Evolutionary conservation across 2,113 vertebrate species (phyloP), one percentile per base, ranked within the genome.

Genomic region (Hippocampus barbouri): DNA sequence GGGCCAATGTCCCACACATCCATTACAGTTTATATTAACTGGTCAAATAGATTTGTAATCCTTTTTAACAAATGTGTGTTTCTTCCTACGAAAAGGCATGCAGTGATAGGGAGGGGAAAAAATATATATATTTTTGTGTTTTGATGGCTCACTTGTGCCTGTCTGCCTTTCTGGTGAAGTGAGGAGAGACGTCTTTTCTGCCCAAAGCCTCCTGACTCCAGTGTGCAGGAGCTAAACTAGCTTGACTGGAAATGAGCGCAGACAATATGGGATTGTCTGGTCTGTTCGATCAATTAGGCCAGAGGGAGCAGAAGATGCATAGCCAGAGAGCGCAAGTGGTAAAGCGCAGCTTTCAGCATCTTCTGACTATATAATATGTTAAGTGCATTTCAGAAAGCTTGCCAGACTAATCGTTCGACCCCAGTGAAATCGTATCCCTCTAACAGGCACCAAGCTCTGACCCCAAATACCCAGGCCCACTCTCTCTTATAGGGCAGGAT

Each of bases 221-320:
- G 85, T 86, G 78, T 81, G 76, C 81, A 85, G 79, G 62, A 77
- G 81, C 90, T 92, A 84, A 86, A 84, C 82, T 85, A 85, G 88
- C 81, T 81, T 90, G 89, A 88, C 90, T 89, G 87, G 88, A 90
- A 91, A 89, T 87, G 82, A 89, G 85, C 70, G 79, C 79, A 80
- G 88, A 79, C 83, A 79, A 78, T 83, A 75, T 63, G 78, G 78
- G 85, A 89, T 84, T 84, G 87, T 84, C 87, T 84, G 85, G 84
- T 77, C 75, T 70, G 68, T 79, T 87, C 78, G 79, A 89, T 90
- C 89, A 89, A 90, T 89, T 89, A 87, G 74, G 71, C 74, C 70
- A 69, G 79, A 80, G 78, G 70, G 54, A 80, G 81, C 66, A 78
- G 84, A 62, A 30, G 45, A 69, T 80, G 77, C 66, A 77, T 25